Conservation (phyloP, 2,888 invertebrate species). For the Podabrus alpinus region DNA sequence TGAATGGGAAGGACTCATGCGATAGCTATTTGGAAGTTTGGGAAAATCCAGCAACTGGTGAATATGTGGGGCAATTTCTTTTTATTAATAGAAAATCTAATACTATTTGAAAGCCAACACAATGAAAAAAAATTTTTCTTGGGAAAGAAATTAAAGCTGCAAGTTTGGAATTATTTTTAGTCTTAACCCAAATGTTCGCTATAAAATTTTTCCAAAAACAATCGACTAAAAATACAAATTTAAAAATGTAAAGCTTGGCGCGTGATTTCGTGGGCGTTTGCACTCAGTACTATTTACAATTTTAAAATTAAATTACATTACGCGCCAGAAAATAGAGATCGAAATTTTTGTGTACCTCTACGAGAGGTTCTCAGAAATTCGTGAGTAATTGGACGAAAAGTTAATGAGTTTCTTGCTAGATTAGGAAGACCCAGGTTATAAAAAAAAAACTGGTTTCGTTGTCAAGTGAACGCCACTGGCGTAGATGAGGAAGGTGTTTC, state of each 20-base stretch:
- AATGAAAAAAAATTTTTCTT: not conserved
- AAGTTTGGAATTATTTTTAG: slow-evolving; percentile 4
- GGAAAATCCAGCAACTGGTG: slow-evolving; percentile 19
- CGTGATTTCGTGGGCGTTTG: slow-evolving; percentile 36
- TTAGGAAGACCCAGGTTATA: not conserved
- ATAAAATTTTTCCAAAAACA: slow-evolving; percentile 19
- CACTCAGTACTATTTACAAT: slow-evolving; percentile 34
- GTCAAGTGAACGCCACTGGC: too few relatives aligned
- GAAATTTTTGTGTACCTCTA: not conserved
- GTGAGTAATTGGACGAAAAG: not conserved
- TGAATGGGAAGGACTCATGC: slow-evolving; percentile 26
- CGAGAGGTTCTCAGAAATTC: not conserved
- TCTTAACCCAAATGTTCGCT: slow-evolving; percentile 11
- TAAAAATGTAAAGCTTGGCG: slow-evolving; percentile 26
- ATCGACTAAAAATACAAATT: slow-evolving; percentile 22
- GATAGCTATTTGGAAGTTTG: slow-evolving; percentile 10
- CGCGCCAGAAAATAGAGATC: slow-evolving; percentile 5
- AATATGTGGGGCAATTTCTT: slow-evolving; percentile 1
- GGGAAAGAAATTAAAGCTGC: not conserved
- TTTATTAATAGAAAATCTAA: not conserved
- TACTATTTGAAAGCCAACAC: not conserved
- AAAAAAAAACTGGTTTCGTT: not conserved
- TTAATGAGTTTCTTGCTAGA: not conserved
- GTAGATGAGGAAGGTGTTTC: too few relatives aligned
- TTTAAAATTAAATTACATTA: slow-evolving; percentile 13